A percentile compares a stretch with the other conserved stretches of the same genome.
phyloP scores from a whole-genome alignment of 2,113 vertebrate species.

The Chloropsis cyanopogon region DNA sequence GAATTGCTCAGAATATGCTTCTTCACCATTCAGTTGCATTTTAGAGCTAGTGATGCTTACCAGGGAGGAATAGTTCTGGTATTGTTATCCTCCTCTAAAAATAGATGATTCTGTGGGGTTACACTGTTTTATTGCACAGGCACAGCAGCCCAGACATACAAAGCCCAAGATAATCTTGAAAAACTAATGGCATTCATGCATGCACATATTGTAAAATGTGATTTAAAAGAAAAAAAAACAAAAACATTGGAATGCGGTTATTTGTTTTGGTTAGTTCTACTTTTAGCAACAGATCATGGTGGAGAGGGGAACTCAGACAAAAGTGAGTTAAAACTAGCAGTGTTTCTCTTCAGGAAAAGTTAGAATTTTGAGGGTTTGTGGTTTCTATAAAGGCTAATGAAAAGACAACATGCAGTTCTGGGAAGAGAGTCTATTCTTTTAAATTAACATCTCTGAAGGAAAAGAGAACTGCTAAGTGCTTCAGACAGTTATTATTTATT shows the following conservation, averaged over 20 bases:
- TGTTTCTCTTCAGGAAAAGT: background rate
- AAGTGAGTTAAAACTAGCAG: background rate
- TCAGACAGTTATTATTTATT: conserved; percentile 14
- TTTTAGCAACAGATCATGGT: background rate
- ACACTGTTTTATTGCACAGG: background rate
- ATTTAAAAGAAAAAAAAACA: background rate
- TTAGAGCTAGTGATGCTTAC: background rate
- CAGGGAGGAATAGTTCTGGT: background rate
- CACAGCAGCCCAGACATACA: background rate
- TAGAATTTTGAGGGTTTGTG: background rate
- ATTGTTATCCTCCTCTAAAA: background rate
- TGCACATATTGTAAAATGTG: background rate
- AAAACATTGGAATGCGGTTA: background rate
- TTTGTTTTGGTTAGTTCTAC: background rate
- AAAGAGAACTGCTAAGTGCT: background rate
- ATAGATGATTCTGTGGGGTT: background rate
- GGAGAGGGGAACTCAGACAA: background rate
- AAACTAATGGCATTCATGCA: background rate
- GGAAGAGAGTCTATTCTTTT: background rate
- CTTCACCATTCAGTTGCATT: background rate
- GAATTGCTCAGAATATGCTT: background rate
- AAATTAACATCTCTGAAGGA: conserved; percentile 2
- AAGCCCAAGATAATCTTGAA: background rate
- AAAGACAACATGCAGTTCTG: background rate
- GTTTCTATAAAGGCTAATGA: background rate